These are phyloP conservation scores for Lacerta agilis DNA, from an alignment of 2,797 vertebrate species.

Conservation along the genomic window DNA sequence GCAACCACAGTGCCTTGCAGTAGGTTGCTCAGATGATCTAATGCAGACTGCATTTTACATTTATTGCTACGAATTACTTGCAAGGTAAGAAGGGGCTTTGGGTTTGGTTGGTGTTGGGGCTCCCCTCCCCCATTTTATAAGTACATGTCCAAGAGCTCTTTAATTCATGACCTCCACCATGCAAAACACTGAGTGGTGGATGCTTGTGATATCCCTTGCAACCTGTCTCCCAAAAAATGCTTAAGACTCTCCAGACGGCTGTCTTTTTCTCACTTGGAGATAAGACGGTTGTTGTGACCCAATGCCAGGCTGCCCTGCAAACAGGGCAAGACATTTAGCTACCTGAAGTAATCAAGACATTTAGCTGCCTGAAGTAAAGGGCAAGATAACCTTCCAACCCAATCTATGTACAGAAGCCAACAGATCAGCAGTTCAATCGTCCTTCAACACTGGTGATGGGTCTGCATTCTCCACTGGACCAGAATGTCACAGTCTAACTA, in stretches of 20 bases:
- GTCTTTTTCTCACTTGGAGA: neutral
- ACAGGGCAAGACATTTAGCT: too few relatives aligned
- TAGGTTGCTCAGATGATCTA: constrained; percentile 21
- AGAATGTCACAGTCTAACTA: too few relatives aligned
- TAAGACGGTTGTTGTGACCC: neutral
- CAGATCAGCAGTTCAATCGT: too few relatives aligned
- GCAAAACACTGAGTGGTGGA: neutral
- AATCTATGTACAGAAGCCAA: too few relatives aligned
- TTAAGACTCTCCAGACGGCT: neutral
- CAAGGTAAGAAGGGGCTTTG: constrained; percentile 40
- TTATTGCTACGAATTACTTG: constrained; percentile 7
- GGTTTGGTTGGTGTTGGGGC: neutral
- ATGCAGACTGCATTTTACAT: neutral
- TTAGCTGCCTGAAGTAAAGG: too few relatives aligned
- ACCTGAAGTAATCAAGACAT: too few relatives aligned
- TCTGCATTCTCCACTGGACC: too few relatives aligned
- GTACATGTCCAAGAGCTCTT: constrained; percentile 32
- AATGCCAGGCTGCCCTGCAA: neutral
- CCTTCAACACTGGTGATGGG: too few relatives aligned
- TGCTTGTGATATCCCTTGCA: neutral
- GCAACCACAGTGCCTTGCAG: neutral
- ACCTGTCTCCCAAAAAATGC: neutral
- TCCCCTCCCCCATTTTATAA: constrained; percentile 16
- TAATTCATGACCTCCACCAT: neutral
- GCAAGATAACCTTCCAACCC: too few relatives aligned